phyloP scores from a whole-genome alignment of 2,113 vertebrate genomes.

The Hippocampus comes region DNA sequence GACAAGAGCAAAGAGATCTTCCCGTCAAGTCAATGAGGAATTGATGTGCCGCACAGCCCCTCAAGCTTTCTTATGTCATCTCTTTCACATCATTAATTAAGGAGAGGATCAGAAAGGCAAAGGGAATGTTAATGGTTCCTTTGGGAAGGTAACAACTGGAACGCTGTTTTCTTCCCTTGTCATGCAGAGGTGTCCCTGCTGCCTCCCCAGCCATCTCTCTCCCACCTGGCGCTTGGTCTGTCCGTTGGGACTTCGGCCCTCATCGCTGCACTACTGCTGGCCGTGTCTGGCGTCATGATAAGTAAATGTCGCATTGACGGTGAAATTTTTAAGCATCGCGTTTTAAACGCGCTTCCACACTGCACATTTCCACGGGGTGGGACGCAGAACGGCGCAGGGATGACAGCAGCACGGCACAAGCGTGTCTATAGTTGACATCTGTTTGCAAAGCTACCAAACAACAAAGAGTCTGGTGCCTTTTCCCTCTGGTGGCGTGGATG shows the following conservation, averaged over 20 bases:
- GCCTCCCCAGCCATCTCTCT: constrained; percentile 69
- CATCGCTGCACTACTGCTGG: constrained; percentile 91
- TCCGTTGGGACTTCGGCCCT: constrained; percentile 92
- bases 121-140: constrained; percentile 58
- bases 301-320: constrained; percentile 74
- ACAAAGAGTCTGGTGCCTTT: no score
- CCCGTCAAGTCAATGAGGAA: constrained; percentile 11
- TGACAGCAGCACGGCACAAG: no score
- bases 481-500: no score
- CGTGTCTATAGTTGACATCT: no score
- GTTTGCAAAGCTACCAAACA: no score
- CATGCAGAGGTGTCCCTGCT: constrained; percentile 37
- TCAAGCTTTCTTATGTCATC: constrained; percentile 58
- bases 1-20: constrained; percentile 34
- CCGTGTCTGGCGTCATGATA: constrained; percentile 96
- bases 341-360: no score
- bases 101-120: constrained; percentile 39
- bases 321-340: neutral
- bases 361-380: no score
- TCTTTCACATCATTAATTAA: constrained; percentile 68
- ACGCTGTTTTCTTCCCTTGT: constrained; percentile 41
- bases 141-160: constrained; percentile 41
- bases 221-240: constrained; percentile 85
- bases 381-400: no score
- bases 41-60: constrained; percentile 51